These are phyloP conservation scores for Resseliella maxima DNA, from an alignment of 2,888 invertebrate species.

Conservation along the genomic window DNA sequence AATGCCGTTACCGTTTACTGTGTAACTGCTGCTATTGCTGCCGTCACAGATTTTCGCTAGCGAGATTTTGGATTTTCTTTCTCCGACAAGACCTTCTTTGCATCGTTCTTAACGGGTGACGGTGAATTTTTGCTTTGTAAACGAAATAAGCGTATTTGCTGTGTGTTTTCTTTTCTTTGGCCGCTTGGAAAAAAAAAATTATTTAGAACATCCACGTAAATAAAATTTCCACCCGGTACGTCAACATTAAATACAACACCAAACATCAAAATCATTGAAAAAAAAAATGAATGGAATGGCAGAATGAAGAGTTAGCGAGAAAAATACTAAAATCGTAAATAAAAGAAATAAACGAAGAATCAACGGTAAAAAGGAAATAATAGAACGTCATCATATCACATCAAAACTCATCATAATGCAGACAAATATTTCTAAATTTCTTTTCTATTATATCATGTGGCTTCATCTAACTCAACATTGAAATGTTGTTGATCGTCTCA, in stretches of 20 bases:
- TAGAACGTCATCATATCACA: slow-evolving; percentile 28
- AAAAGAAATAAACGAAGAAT: slow-evolving; percentile 24
- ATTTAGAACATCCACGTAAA: background rate
- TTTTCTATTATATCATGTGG: background rate
- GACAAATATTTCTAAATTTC: background rate
- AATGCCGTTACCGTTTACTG: background rate
- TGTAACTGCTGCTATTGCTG: slow-evolving; percentile 20
- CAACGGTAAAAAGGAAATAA: slow-evolving; percentile 21
- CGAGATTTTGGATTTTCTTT: background rate
- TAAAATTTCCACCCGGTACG: slow-evolving; percentile 13
- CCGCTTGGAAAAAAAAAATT: background rate
- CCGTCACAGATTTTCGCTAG: background rate
- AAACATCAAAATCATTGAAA: background rate
- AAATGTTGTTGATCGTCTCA: background rate
- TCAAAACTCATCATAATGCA: slow-evolving; percentile 38
- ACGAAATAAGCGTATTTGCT: background rate
- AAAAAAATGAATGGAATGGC: background rate
- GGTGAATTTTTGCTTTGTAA: background rate
- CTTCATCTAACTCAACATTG: background rate
- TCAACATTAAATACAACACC: background rate
- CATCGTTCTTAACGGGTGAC: background rate
- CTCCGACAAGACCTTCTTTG: background rate
- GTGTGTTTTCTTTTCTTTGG: background rate
- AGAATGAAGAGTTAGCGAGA: too few species aligned
- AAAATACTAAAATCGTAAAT: slow-evolving; percentile 49